These are phyloP conservation scores for Crocidura indochinensis DNA, from an alignment of 2,797 vertebrate species.

Conservation along the genomic window DNA sequence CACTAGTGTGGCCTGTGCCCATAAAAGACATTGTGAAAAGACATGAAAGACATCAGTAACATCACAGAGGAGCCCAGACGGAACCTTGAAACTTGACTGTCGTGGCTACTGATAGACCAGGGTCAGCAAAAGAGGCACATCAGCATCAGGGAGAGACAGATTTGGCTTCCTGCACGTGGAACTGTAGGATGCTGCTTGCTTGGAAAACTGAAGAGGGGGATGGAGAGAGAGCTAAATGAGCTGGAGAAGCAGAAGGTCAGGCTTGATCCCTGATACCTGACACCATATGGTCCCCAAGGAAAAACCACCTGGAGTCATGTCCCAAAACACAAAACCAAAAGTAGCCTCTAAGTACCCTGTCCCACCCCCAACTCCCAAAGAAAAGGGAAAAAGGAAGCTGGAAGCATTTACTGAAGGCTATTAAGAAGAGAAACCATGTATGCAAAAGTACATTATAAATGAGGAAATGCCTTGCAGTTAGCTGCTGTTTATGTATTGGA, in stretches of 20 bases:
- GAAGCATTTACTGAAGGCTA: slow-evolving; percentile 11
- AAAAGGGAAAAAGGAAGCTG: too few relatives aligned
- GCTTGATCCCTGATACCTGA: too few relatives aligned
- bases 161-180: background rate
- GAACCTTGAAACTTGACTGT: background rate
- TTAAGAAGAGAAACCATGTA: slow-evolving; percentile 43
- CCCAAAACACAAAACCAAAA: too few relatives aligned
- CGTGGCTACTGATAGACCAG: background rate
- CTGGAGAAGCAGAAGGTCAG: too few relatives aligned
- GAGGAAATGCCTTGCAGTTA: slow-evolving; percentile 3
- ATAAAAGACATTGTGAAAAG: background rate
- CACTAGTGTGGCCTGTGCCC: background rate
- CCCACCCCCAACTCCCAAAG: too few relatives aligned
- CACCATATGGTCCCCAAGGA: too few relatives aligned
- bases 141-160: background rate
- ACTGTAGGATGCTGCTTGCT: background rate
- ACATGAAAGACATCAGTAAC: background rate
- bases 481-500: background rate
- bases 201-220: background rate
- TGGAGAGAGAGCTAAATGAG: too few relatives aligned
- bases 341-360: too few relatives aligned
- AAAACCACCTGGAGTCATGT: too few relatives aligned
- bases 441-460: slow-evolving; percentile 44
- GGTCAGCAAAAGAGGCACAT: background rate
- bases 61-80: background rate